Percentiles rank a stretch among this genome's conserved stretches.
Evolutionary conservation across 2,888 invertebrate genomes (phyloP).

Genomic region (Hanleya hanleyi): DNA sequence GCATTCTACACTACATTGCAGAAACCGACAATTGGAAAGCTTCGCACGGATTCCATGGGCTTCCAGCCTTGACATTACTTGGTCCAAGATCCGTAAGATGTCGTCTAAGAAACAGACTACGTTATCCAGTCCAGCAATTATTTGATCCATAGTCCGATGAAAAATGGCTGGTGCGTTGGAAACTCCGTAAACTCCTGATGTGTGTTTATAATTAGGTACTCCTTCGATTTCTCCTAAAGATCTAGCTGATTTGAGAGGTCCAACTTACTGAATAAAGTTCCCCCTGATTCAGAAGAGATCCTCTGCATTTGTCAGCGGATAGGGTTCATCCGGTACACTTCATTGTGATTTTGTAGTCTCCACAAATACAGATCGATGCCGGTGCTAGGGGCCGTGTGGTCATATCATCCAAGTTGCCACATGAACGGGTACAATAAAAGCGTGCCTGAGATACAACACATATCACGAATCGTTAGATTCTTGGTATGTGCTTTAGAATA

Average conservation of each 20-base stretch:
- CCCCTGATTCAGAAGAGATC: conserved; percentile 28
- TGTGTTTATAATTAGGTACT: conserved; percentile 40
- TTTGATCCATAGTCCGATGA: conserved; percentile 40
- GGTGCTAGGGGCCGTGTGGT: too few species aligned
- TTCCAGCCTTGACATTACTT: background rate
- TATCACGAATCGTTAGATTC: too few species aligned
- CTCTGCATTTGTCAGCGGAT: conserved; percentile 31
- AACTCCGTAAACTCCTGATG: conserved; percentile 41
- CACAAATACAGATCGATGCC: too few species aligned
- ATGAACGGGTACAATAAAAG: too few species aligned
- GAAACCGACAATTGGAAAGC: background rate
- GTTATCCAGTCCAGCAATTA: conserved; percentile 28
- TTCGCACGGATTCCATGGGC: background rate
- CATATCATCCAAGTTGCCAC: too few species aligned
- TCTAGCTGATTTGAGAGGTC: conserved; percentile 41
- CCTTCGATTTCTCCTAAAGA: conserved; percentile 32
- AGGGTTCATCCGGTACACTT: conserved; percentile 15
- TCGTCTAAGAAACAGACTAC: conserved; percentile 42
- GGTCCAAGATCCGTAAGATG: conserved; percentile 21
- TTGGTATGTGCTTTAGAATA: too few species aligned
- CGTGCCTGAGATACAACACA: too few species aligned
- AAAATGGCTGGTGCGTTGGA: conserved; percentile 36
- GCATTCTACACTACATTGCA: conserved; percentile 18
- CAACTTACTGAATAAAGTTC: conserved; percentile 34
- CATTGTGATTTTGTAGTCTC: conserved; percentile 33